phyloP scores from a whole-genome alignment of 2,797 vertebrate species.

The Tadarida brasiliensis region DNA sequence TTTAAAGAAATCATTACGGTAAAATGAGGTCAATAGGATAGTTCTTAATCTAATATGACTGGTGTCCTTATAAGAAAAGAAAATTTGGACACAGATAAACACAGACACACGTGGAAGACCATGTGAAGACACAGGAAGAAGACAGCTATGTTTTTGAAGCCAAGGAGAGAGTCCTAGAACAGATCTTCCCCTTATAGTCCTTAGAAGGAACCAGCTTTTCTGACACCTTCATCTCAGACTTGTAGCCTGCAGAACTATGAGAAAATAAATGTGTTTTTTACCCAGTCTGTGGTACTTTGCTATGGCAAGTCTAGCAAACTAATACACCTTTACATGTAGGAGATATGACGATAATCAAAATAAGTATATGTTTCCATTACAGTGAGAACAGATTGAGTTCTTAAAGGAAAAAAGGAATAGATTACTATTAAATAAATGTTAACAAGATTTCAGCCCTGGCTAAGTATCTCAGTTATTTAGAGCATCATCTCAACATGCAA shows the following conservation, averaged over 20 bases:
- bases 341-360: background rate
- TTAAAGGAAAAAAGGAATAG: background rate
- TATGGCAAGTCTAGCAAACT: background rate
- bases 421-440: background rate
- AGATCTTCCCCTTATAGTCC: background rate
- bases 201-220: background rate
- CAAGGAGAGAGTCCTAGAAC: background rate
- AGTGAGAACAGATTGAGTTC: background rate
- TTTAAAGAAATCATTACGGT: background rate
- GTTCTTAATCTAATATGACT: background rate
- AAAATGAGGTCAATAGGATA: background rate
- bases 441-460: background rate
- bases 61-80: background rate
- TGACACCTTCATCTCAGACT: background rate
- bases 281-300: background rate
- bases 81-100: background rate
- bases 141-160: accelerated
- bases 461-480: background rate
- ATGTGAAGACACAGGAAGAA: background rate
- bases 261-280: background rate
- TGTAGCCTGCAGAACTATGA: background rate
- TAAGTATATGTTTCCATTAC: background rate
- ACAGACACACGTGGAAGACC: background rate
- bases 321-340: background rate
- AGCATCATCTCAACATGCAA: background rate